Evolutionary conservation across 2,888 invertebrate genomes (phyloP).

Genomic region (Neoascia interrupta): DNA sequence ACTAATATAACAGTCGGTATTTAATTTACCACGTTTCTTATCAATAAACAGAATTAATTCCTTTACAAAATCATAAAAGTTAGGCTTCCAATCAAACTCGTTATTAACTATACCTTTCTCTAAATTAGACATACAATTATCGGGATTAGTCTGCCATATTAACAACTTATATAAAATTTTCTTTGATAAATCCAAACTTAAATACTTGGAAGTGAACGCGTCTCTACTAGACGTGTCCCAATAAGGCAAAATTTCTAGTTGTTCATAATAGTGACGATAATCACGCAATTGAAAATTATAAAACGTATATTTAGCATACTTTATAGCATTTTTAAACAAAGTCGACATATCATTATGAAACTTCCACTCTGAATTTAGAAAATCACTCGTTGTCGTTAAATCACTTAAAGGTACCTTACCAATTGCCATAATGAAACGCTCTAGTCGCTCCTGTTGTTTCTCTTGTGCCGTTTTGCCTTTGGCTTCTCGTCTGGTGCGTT

Average conservation of each 20-base stretch:
- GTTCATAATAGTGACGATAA: not conserved
- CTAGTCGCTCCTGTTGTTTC: not conserved
- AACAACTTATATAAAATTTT: not conserved
- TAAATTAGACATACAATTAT: not conserved
- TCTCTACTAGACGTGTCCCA: constrained; percentile 1
- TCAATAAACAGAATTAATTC: not conserved
- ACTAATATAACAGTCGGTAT: not conserved
- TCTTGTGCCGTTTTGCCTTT: constrained; percentile 1
- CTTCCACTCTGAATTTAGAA: not conserved
- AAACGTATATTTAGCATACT: constrained; percentile 4
- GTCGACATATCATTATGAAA: not conserved
- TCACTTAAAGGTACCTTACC: not conserved
- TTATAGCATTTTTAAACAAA: constrained; percentile 1
- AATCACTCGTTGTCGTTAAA: not conserved
- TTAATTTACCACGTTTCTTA: not conserved
- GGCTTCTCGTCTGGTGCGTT: not conserved
- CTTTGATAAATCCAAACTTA: not conserved
- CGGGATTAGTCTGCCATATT: not conserved
- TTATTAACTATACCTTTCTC: not conserved
- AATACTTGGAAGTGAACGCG: not conserved
- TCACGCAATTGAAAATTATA: constrained; percentile 1
- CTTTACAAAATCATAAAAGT: not conserved
- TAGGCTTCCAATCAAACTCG: not conserved
- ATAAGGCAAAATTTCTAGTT: not conserved
- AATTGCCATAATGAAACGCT: constrained; percentile 4